phyloP scores from a whole-genome alignment of 2,797 vertebrate species.

The Lutjanus campechanus region DNA sequence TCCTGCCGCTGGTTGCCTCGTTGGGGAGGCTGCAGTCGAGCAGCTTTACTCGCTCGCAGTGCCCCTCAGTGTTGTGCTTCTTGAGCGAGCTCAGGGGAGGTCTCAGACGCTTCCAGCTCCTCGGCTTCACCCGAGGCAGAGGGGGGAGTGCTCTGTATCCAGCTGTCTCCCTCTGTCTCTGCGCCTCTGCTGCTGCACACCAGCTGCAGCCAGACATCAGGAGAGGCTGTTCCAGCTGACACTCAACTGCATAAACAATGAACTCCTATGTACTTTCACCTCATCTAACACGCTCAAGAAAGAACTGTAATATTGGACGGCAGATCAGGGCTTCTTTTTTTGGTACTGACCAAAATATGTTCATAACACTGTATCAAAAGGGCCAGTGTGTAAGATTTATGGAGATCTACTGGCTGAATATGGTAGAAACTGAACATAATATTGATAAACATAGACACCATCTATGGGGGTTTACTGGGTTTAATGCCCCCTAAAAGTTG shows the following conservation, averaged over 20 bases:
- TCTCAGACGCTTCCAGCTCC: conserved; percentile 56
- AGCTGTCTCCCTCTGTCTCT: conserved; percentile 80
- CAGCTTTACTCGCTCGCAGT: conserved; percentile 34
- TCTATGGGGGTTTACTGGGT: too few relatives aligned
- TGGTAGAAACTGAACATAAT: too few relatives aligned
- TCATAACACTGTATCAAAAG: too few relatives aligned
- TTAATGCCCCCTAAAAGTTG: too few relatives aligned
- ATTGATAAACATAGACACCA: too few relatives aligned
- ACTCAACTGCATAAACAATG: conserved; percentile 73
- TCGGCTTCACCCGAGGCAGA: conserved; percentile 38
- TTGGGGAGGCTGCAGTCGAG: conserved; percentile 19
- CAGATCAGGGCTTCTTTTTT: background rate
- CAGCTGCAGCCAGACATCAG: conserved; percentile 84
- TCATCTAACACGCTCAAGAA: conserved; percentile 11
- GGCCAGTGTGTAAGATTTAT: too few relatives aligned
- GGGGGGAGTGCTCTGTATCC: conserved; percentile 60
- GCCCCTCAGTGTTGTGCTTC: conserved; percentile 36
- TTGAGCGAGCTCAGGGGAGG: conserved; percentile 59
- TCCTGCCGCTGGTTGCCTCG: conserved; percentile 38
- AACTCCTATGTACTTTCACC: conserved; percentile 53
- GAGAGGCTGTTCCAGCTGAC: conserved; percentile 76
- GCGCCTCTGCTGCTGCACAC: conserved; percentile 53
- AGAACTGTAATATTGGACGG: conserved; percentile 1
- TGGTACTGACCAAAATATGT: background rate
- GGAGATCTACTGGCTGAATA: too few relatives aligned